phyloP scores from a whole-genome alignment of 2,888 invertebrate genomes.

The Cryptus viduatorius region DNA sequence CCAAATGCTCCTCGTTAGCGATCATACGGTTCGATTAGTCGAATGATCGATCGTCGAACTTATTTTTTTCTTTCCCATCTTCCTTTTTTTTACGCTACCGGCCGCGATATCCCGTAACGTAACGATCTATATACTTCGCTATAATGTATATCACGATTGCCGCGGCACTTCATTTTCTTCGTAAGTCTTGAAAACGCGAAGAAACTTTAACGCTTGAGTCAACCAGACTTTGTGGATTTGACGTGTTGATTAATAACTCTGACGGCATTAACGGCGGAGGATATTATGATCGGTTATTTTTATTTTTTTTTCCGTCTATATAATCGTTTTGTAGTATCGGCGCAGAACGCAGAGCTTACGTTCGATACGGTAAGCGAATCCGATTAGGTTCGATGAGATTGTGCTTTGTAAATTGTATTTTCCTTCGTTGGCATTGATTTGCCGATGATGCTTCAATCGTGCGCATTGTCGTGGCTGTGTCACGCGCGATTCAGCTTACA shows the following conservation, averaged over 20 bases:
- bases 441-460: conserved; percentile 36
- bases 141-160: conserved; percentile 2
- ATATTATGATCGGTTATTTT: not conserved
- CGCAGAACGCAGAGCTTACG: not conserved
- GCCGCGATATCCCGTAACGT: conserved; percentile 11
- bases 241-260: conserved; percentile 53
- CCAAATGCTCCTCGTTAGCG: conserved; percentile 40
- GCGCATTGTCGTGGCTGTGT: conserved; percentile 18
- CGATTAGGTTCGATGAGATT: conserved; percentile 28
- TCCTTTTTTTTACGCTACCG: not conserved
- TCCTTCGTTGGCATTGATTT: conserved; percentile 6
- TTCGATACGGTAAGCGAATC: not conserved
- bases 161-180: conserved; percentile 42
- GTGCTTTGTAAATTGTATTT: conserved; percentile 20
- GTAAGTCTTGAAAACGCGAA: conserved; percentile 35
- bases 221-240: conserved; percentile 34
- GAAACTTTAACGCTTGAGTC: conserved; percentile 42
- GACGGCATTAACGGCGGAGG: conserved; percentile 8
- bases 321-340: not conserved
- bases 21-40: conserved; percentile 52
- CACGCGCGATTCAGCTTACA: conserved; percentile 38
- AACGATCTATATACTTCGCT: conserved; percentile 23
- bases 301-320: not conserved
- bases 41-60: conserved; percentile 59
- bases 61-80: conserved; percentile 38